A percentile compares a stretch with the other conserved stretches of the same genome.
Conservation (phyloP, 92 coral and sea anemone species). For the Pocillopora grandis region DNA sequence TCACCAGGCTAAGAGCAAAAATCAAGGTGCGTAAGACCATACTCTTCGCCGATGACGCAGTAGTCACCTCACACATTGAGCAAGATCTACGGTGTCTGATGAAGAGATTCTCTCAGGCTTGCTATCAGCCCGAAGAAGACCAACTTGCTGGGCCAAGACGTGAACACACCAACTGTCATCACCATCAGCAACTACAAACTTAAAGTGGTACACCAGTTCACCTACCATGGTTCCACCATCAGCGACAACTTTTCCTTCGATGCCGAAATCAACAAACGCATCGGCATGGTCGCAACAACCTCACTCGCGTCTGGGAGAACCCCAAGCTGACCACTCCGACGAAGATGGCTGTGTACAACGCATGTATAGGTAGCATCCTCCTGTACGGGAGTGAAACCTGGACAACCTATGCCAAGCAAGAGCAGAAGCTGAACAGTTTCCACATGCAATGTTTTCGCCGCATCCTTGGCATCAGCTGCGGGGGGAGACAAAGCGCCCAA, state of each 20-base stretch:
- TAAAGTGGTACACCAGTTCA: not conserved
- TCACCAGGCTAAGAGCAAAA: conserved; percentile 40
- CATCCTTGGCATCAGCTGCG: not conserved
- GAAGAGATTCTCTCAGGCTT: conserved; percentile 38
- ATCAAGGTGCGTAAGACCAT: conserved; percentile 29
- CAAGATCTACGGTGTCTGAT: conserved; percentile 37
- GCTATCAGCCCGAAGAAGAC: conserved; percentile 61
- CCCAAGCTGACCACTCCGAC: conserved; percentile 41
- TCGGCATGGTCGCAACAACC: conserved; percentile 37
- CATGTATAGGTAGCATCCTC: not conserved
- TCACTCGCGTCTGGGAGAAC: conserved; percentile 36
- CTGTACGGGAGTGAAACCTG: conserved; percentile 30
- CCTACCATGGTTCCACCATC: conserved; percentile 25
- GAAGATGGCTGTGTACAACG: conserved; percentile 28
- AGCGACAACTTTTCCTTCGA: conserved; percentile 27
- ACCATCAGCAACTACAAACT: conserved; percentile 15
- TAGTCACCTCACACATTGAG: conserved; percentile 36
- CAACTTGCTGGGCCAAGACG: conserved; percentile 24
- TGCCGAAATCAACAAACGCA: conserved; percentile 24
- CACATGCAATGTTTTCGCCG: conserved; percentile 45
- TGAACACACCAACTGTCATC: not conserved
- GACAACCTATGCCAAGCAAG: conserved; percentile 27
- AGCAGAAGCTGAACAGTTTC: conserved; percentile 5
- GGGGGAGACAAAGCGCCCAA: too few relatives aligned
- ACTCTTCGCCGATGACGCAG: conserved; percentile 48